phyloP scores from a whole-genome alignment of 2,113 vertebrate genomes.

The Loxodonta africana region DNA sequence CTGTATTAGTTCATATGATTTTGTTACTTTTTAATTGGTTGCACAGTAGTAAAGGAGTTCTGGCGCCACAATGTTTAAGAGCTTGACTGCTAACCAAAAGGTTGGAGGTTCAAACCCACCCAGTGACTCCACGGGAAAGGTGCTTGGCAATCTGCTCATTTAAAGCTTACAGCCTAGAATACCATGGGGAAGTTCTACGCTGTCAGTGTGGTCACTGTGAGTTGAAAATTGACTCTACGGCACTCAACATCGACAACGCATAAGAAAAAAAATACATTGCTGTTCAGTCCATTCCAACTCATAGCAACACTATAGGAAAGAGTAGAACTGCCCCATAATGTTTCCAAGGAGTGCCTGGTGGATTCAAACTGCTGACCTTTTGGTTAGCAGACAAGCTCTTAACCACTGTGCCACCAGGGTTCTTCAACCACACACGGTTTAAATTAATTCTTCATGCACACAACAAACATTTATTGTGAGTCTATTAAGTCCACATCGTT shows the following conservation, averaged over 20 bases:
- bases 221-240: neutral
- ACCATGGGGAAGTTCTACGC: neutral
- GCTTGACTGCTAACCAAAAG: neutral
- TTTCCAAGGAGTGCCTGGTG: no score
- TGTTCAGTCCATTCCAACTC: no score
- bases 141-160: neutral
- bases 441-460: neutral
- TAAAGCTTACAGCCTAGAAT: neutral
- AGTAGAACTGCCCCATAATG: no score
- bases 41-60: neutral
- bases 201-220: neutral
- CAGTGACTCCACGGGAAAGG: neutral
- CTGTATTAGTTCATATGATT: neutral
- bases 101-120: neutral
- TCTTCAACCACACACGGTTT: neutral
- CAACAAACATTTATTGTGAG: neutral
- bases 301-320: no score
- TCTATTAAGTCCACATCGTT: neutral
- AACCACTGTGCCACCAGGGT: no score
- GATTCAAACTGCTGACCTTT: no score
- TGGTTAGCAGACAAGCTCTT: no score
- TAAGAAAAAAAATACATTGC: no score
- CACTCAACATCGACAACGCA: no score
- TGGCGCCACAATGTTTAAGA: neutral
- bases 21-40: neutral